Evolutionary conservation across 2,888 invertebrate genomes (phyloP).

Genomic region (Ischnus inquisitorius): DNA sequence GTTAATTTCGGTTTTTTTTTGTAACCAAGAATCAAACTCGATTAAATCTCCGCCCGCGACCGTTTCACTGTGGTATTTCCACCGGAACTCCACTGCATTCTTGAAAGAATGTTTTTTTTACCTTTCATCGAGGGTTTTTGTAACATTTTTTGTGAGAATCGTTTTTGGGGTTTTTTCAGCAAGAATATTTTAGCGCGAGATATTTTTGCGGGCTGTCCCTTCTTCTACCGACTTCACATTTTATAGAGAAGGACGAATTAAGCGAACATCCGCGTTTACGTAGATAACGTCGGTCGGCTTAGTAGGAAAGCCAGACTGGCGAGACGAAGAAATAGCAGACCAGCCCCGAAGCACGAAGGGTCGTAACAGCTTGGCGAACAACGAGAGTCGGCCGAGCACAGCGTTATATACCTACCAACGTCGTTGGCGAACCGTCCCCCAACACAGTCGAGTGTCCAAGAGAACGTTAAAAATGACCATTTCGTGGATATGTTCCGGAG

Average conservation of each 20-base stretch:
- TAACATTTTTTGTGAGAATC: too few relatives aligned
- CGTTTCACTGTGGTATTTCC: too few relatives aligned
- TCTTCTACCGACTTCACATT: conserved; percentile 17
- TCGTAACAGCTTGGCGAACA: conserved; percentile 63
- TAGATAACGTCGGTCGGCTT: conserved; percentile 21
- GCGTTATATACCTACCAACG: not conserved
- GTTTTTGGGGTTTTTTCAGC: too few relatives aligned
- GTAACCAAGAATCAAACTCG: too few relatives aligned
- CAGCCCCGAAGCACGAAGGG: conserved; percentile 44
- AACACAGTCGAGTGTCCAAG: conserved; percentile 30
- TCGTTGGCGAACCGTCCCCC: not conserved
- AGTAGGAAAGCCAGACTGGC: conserved; percentile 19
- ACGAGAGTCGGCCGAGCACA: conserved; percentile 33
- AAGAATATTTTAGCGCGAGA: too few relatives aligned
- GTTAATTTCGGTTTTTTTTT: too few relatives aligned
- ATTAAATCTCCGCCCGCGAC: too few relatives aligned
- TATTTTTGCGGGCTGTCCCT: too few relatives aligned
- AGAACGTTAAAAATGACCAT: conserved; percentile 62
- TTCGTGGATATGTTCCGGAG: conserved; percentile 35
- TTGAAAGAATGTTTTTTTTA: too few relatives aligned
- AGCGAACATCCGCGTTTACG: conserved; percentile 37
- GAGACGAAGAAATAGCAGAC: conserved; percentile 31
- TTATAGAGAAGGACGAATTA: conserved; percentile 50
- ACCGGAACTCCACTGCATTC: too few relatives aligned
- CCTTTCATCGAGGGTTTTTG: too few relatives aligned